phyloP scores from a whole-genome alignment of 2,797 vertebrate genomes.

The Cichlasoma orientale region DNA sequence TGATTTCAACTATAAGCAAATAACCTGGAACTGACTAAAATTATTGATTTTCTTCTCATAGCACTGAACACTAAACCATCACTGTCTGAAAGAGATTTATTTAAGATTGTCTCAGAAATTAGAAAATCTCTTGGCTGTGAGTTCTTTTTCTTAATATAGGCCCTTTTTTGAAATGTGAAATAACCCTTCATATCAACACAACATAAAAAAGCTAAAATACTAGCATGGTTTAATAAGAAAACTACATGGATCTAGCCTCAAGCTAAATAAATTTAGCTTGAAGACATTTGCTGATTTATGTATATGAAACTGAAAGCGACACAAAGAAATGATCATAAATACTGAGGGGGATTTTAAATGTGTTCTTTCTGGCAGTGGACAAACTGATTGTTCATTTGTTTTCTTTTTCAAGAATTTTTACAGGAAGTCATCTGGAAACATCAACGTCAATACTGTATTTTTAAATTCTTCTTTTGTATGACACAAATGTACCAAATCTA shows the following conservation, averaged over 20 bases:
- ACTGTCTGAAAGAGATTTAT: not conserved
- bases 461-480: not conserved
- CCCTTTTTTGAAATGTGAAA: not conserved
- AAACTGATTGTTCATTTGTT: not conserved
- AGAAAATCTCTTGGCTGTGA: not conserved
- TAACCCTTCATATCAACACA: not conserved
- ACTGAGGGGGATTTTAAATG: conserved; percentile 5
- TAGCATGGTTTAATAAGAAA: not conserved
- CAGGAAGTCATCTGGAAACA: not conserved
- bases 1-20: not conserved
- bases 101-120: conserved; percentile 1
- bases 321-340: conserved; percentile 3
- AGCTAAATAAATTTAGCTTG: too few relatives aligned
- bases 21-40: not conserved
- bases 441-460: not conserved
- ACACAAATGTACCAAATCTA: conserved; percentile 18
- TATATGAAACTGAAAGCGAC: not conserved
- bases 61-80: not conserved
- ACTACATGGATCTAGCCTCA: not conserved
- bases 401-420: not conserved
- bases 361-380: conserved; percentile 50
- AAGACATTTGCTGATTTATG: not conserved
- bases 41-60: not conserved
- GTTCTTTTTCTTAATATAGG: not conserved
- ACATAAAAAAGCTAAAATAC: not conserved